Evolutionary conservation across 1,140 invertebrate species (phyloP).

Genomic region (Cydia fagiglandana): DNA sequence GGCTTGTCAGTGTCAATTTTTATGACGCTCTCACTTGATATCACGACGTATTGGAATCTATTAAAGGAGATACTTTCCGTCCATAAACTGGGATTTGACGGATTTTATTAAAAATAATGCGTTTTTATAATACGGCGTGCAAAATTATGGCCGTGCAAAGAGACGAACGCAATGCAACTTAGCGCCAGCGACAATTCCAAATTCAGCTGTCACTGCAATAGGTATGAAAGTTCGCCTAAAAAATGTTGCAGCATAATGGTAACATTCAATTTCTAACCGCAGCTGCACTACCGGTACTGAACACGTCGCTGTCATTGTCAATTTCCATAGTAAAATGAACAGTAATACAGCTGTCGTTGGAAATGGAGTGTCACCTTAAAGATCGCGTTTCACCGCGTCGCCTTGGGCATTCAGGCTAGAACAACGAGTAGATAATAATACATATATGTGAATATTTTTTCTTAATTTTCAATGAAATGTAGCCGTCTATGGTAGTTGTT

Average conservation of each 20-base stretch:
- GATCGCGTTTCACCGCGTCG: not conserved
- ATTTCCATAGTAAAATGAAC: too few species aligned
- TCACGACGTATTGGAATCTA: conserved; percentile 40
- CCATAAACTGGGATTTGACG: conserved; percentile 27
- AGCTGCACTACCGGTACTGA: too few species aligned
- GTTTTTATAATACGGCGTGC: not conserved
- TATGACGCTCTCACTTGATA: conserved; percentile 65
- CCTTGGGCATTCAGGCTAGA: not conserved
- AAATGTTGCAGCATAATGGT: not conserved
- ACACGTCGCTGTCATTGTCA: too few species aligned
- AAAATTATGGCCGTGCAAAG: not conserved
- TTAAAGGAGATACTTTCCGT: conserved; percentile 24
- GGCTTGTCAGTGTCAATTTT: conserved; percentile 68
- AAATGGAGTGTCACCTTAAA: too few species aligned
- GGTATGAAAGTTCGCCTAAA: not conserved
- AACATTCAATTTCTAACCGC: too few species aligned
- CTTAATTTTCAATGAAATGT: conserved; percentile 39
- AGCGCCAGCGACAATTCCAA: too few species aligned
- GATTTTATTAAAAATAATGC: conserved; percentile 20
- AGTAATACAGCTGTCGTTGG: too few species aligned
- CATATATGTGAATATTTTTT: conserved; percentile 23
- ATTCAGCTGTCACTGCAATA: too few species aligned
- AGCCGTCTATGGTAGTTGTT: conserved; percentile 49
- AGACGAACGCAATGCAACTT: too few species aligned
- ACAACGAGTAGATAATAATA: conserved; percentile 7